These are phyloP conservation scores for Embiotoca jacksoni DNA, from an alignment of 2,113 vertebrate genomes.

Conservation along the genomic window DNA sequence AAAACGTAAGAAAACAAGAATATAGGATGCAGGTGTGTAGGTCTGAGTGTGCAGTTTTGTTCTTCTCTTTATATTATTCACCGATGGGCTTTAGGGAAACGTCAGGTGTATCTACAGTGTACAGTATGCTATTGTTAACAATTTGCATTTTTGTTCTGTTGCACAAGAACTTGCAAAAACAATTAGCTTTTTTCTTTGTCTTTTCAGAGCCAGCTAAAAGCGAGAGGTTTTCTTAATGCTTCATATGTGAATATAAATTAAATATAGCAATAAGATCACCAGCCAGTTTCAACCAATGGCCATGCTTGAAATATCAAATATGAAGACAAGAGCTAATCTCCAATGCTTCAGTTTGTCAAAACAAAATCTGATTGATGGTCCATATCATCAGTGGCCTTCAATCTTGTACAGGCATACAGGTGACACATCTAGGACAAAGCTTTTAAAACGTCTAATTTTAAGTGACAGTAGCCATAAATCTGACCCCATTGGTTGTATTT, in stretches of 20 bases:
- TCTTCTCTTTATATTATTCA: constrained; percentile 1
- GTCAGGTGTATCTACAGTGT: neutral
- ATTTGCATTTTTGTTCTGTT: neutral
- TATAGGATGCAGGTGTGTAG: constrained; percentile 2
- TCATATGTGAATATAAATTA: constrained; percentile 7
- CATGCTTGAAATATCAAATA: constrained; percentile 43
- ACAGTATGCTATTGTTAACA: neutral
- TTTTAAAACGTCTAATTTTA: constrained; percentile 54
- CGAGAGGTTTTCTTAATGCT: neutral
- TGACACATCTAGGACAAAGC: constrained; percentile 49
- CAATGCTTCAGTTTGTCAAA: constrained; percentile 36
- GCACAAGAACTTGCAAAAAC: neutral
- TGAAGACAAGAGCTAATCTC: constrained; percentile 28
- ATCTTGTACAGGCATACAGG: constrained; percentile 22
- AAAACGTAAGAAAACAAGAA: constrained; percentile 3
- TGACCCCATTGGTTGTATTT: constrained; percentile 28
- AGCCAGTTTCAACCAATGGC: constrained; percentile 18
- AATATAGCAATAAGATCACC: constrained; percentile 18
- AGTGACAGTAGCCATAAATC: constrained; percentile 47
- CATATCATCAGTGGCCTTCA: constrained; percentile 51
- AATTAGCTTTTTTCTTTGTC: neutral
- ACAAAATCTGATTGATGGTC: constrained; percentile 47
- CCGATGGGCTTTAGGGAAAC: constrained; percentile 20
- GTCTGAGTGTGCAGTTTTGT: neutral
- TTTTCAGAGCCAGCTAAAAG: neutral